Evolutionary conservation across 2,113 vertebrate species (phyloP), one percentile per base, ranked within the genome.

Genomic region (Crocuta crocuta): DNA sequence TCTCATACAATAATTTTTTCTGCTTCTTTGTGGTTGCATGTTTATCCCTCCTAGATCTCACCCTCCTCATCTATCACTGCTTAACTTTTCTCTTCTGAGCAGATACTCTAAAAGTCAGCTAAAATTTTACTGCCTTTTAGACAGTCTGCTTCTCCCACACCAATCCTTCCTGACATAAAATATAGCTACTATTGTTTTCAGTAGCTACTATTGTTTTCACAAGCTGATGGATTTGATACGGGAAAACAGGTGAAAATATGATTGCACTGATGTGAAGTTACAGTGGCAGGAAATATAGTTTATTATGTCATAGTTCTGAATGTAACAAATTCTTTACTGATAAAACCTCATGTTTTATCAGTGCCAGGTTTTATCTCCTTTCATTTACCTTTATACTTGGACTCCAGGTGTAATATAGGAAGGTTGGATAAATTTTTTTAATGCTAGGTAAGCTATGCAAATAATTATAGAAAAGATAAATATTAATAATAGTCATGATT

Each of bases 231-330:
- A 88, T 39, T 33, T 50, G 55, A 17, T 16, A 10, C 12, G 79
- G 17, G n/a, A 90, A 39, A 65, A 84, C 19, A 55, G 31, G 43
- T 84, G 76, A 71, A 95, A 93, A 93, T 84, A 88, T 35, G 45
- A 81, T 91, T 80, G 5, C 24, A 65, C 1, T 53, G 26, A 80
- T 45, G 5, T 55, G 19, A 68, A 81, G n/a, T 58, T 63, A 79
- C 31, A 84, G 35, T 50, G 28, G 50, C 17, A 24, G 55, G 19
- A 94, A 93, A 88, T n/a, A 84, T 48, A 58, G 2, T 68, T 96
- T 88, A 65, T 10, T 90, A 28, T 86, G 39, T 89, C 85, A 53
- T n/a, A 61, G 12, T 92, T 96, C 28, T 78, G 23, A 97, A 89
- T 92, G 50, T 63, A 89, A 86, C 21, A 61, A 31, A 45, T 55